Evolutionary conservation across 2,888 invertebrate genomes (phyloP).

Genomic region (Latrodectus elegans): DNA sequence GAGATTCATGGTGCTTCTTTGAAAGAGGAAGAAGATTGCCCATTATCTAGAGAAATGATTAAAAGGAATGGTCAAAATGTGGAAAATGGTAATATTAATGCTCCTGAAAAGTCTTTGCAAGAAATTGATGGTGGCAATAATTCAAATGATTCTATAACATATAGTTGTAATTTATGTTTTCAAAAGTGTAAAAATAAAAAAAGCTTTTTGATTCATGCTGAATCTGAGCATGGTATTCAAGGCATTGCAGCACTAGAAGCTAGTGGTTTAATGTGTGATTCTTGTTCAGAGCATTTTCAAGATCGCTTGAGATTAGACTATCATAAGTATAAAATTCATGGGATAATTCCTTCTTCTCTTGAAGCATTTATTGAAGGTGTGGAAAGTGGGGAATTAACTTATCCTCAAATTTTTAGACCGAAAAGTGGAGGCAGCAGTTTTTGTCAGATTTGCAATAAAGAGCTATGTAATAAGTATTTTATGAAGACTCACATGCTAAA

Average conservation of each 20-base stretch:
- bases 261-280: conserved; percentile 27
- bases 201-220: conserved; percentile 48
- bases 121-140: conserved; percentile 58
- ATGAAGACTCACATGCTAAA: conserved; percentile 99
- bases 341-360: conserved; percentile 36
- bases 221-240: conserved; percentile 37
- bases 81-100: conserved; percentile 15
- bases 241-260: conserved; percentile 25
- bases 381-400: conserved; percentile 45
- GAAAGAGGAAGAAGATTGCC: conserved; percentile 55
- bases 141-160: conserved; percentile 48
- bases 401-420: neutral
- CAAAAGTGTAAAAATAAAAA: conserved; percentile 48
- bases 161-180: conserved; percentile 50
- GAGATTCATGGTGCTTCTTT: conserved; percentile 57
- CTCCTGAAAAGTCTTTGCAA: conserved; percentile 22
- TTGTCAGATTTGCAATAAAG: conserved; percentile 98
- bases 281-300: conserved; percentile 53
- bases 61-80: conserved; percentile 41
- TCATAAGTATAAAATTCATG: conserved; percentile 57
- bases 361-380: conserved; percentile 38
- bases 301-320: conserved; percentile 36
- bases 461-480: conserved; percentile 99
- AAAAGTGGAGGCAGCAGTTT: conserved; percentile 80
- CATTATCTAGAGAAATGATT: conserved; percentile 17